Conservation (phyloP, 2,797 vertebrate species). For the Rhinatrema bivittatum region DNA sequence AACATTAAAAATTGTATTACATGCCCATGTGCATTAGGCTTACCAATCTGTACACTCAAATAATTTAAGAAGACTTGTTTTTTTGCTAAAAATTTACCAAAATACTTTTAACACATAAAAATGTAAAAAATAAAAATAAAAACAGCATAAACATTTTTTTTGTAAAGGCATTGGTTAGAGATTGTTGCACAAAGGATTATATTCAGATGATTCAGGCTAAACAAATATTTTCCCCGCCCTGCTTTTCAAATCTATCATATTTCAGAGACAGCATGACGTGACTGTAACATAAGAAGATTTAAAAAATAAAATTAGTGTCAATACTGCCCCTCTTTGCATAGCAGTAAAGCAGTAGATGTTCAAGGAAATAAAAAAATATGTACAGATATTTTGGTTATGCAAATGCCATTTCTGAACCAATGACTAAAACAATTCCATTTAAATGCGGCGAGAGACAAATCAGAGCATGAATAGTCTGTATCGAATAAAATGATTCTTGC, state of each 20-base stretch:
- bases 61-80: constrained; percentile 71
- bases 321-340: constrained; percentile 6
- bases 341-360: constrained; percentile 16
- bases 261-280: too few relatives aligned
- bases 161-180: constrained; percentile 67
- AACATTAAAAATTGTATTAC: constrained; percentile 65
- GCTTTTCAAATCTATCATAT: too few relatives aligned
- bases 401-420: constrained; percentile 6
- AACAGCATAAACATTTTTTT: constrained; percentile 72
- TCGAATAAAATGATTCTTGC: constrained; percentile 11
- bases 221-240: constrained; percentile 23
- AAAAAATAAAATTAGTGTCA: constrained; percentile 13
- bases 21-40: constrained; percentile 59
- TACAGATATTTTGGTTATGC: constrained; percentile 29
- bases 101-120: constrained; percentile 91
- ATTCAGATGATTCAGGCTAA: too few relatives aligned
- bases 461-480: constrained; percentile 8
- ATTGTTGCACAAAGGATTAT: constrained; percentile 58
- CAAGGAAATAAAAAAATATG: constrained; percentile 31
- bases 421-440: constrained; percentile 27
- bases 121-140: constrained; percentile 74
- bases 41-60: constrained; percentile 68
- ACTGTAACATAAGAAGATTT: constrained; percentile 20
- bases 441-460: constrained; percentile 21
- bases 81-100: constrained; percentile 90